Evolutionary conservation across 2,113 vertebrate genomes (phyloP), one percentile per base, ranked within the genome.

Genomic region (Triplophysa rosa): DNA sequence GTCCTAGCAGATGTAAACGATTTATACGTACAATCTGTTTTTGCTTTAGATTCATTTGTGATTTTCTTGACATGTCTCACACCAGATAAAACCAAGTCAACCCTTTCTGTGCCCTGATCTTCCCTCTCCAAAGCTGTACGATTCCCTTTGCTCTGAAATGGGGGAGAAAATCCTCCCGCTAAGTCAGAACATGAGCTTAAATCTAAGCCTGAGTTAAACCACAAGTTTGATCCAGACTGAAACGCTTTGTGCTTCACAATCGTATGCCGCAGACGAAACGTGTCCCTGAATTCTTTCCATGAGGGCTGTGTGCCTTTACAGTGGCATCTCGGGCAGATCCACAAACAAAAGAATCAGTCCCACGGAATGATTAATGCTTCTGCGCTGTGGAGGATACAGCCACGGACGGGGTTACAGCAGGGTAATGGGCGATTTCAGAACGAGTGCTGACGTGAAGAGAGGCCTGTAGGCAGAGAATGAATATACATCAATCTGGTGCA

Each of bases 381-480:
- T n/a, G 54, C 21, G 45, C 21, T 63, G 63, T 21, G 54, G 59
- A 70, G 49, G 72, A 78, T 23, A 65, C 26, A 17, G 63, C 78
- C 79, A 67, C 82, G 78, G 74, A 61, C 29, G 9, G 66, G 78
- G 59, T 64, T 52, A 33, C 2, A 2, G 59, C 26, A n/a, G 59
- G 24, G 23, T 78, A 84, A 84, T 42, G 64, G 67, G 68, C 68
- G 56, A 11, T 80, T 67, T 81, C 73, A 68, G 56, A 84, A 45
- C n/a, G 33, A 73, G 19, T 67, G 69, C 69, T 72, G 54, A 59
- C 69, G n/a, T 13, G 24, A 81, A 68, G 33, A n/a, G 76, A 64
- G 59, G 54, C 33, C 13, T 23, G 33, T 59, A 83, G 67, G 72
- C 42, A 74, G 78, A 21, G 19, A 67, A 45, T 12, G 21, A 56